These are phyloP conservation scores for Steinernema khuongi DNA, from an alignment of 1,140 invertebrate genomes.

Conservation along the genomic window DNA sequence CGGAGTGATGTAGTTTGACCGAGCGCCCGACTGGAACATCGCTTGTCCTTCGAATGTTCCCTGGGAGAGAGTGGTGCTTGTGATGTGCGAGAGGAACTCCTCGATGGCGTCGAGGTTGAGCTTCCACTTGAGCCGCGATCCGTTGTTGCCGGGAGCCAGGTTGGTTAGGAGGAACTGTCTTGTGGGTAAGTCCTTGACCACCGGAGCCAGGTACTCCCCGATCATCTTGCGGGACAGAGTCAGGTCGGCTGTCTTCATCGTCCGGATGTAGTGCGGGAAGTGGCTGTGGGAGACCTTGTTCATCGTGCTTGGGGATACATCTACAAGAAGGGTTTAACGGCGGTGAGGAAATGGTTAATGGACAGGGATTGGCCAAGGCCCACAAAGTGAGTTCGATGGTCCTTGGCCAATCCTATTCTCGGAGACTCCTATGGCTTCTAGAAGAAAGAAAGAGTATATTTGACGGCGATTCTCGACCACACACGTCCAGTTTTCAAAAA, in stretches of 20 bases:
- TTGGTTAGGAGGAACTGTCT: slow-evolving; percentile 75
- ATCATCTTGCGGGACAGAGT: slow-evolving; percentile 33
- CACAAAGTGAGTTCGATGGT: too few relatives aligned
- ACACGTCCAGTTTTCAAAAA: too few relatives aligned
- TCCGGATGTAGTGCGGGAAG: slow-evolving; percentile 38
- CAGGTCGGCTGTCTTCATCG: slow-evolving; percentile 45
- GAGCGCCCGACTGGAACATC: slow-evolving; percentile 38
- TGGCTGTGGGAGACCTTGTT: slow-evolving; percentile 15
- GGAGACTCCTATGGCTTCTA: too few relatives aligned
- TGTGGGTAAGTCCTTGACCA: slow-evolving; percentile 60
- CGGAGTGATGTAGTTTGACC: slow-evolving; percentile 57
- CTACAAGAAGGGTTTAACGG: too few relatives aligned
- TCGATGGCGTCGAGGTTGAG: slow-evolving; percentile 70
- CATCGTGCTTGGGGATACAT: background rate
- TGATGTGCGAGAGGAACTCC: slow-evolving; percentile 72
- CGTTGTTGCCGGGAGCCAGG: slow-evolving; percentile 63
- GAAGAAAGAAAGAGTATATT: too few relatives aligned
- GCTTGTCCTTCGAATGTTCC: slow-evolving; percentile 65
- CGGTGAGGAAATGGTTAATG: too few relatives aligned
- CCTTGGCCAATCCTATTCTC: too few relatives aligned
- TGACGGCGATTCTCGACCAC: too few relatives aligned
- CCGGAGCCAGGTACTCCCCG: slow-evolving; percentile 25
- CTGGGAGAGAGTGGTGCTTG: slow-evolving; percentile 73
- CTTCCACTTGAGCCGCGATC: slow-evolving; percentile 69
- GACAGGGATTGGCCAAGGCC: too few relatives aligned